Base-by-base conservation (phyloP, 1,140 invertebrate species). In the honey bee (Apis mellifera) region DNA sequence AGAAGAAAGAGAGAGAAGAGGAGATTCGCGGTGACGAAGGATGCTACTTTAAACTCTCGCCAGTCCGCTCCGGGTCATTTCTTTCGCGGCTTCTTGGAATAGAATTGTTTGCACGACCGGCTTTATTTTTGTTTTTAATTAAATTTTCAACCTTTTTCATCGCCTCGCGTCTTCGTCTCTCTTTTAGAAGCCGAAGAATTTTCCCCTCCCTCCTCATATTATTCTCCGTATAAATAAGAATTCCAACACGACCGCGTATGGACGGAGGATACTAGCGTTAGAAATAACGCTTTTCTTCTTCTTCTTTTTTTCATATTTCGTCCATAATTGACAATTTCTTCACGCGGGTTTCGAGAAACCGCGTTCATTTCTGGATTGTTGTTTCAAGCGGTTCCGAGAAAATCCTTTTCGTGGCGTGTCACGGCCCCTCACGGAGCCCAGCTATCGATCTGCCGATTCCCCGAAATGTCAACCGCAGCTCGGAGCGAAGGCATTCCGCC, bases 91-190 rank as follows among this genome's bases (percentile, higher is more conserved):
- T 19, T 5, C 2, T 19, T 5, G 9, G 52, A 11, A 79, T 60
- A 17, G 48, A 52, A 62, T 17, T 42, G 55, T 72, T 72, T 54
- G 15, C 21, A 3, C n/a, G n/a, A 54, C 17, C 12, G 12, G 59
- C 69, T 73, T 73, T 54, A 73, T 64, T 64, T 62, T 52, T 42
- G 48, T 23, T 64, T 73, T 64, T 79, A 79, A 79, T 79, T 79
- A 73, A 79, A 79, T 48, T 54, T 48, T 12, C 69, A 17, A 11
- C 23, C 19, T n/a, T 64, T 32, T 64, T 73, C 69, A 42, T 79
- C 11, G 26, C 17, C 62, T 2, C 12, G 54, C 32, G 65, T 60
- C 48, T 55, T 12, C 23, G 17, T 4, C 55, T 19, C 17, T 42
- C 32, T 26, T 23, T 72, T 26, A 9, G 13, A 4, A 13, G 23